Evolutionary conservation across 2,888 invertebrate genomes (phyloP), one percentile per base, ranked within the genome.

Genomic region (Antheraea yamamai): DNA sequence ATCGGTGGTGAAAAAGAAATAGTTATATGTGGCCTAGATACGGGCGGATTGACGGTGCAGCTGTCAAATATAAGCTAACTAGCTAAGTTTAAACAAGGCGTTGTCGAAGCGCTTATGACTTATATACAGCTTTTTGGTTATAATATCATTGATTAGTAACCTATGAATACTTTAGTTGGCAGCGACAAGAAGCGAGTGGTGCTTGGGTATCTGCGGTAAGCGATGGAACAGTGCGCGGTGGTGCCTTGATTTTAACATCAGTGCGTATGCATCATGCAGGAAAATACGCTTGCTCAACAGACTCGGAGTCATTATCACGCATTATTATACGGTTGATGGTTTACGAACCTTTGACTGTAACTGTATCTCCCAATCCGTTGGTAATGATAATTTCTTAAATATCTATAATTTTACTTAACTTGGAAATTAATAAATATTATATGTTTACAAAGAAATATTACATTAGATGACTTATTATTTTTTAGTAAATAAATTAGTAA

Each of bases 281-380:
- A 0, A 91, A 96, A 79, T 97, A 97, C 90, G 96, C 96, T 58
- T 97, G 97, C 87, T 96, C 96, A n/a, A 96, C 96, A 14, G 96
- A 96, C 77, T 96, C 97, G 80, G 95, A 96, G 73, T 95, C 96
- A 66, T 96, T 96, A 73, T 96, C 96, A 77, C 94, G 96, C 76
- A 95, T 96, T 64, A 95, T 96, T 78, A 96, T 97, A 70, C 95
- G 96, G 78, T 91, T 97, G 51, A 95, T 95, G 18, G 96, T 97
- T 14, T 96, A 96, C 78, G 96, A 97, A 80, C 96, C 97, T 64
- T 91, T 97, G 75, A 95, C 95, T 76, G 96, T 96, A n/a, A 95
- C 95, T 72, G 95, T 97, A 70, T 91, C 96, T 16, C 97, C 97
- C 0, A 96, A 96, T 80, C 95, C 96, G 58, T 95, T 96, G 95